Evolutionary conservation across 1,140 invertebrate species (phyloP), one percentile per base, ranked within the genome.

Genomic region (Cyclina sinensis): DNA sequence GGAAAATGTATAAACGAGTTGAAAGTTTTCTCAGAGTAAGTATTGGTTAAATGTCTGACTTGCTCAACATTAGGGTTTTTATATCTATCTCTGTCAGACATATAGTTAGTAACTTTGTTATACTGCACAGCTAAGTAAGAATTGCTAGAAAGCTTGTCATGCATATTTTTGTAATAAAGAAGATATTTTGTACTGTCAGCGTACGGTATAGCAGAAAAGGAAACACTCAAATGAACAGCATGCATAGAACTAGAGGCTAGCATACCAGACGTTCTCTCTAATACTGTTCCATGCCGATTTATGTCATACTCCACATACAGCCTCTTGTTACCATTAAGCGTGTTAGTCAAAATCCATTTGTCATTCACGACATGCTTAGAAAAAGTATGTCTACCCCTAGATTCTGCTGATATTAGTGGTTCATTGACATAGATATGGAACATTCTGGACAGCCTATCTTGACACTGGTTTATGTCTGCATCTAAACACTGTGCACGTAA

Each of bases 391-490:
- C 85, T 87, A 87, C 85, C 85, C 39, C 74, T 57, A 48, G 74
- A 76, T 70, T 79, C 74, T 14, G 85, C 85, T 16, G 43, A 37
- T 35, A 51, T 80, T 35, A 87, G 5, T 0, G 76, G 76, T 48
- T 79, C 76, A n/a, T 65, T 35, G 1, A 87, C 85, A 27, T 18
- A 65, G 9, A 87, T 35, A 30, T 87, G 85, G 43, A 87, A 87
- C 18, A 76, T 80, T 16, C 85, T 48, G 3, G 48, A 46, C 7
- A 87, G 37, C 48, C 48, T 79, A 51, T 87, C 85, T 39, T 87
- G 85, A 65, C 85, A 87, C 11, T 24, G 1, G n/a, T 24, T n/a
- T n/a, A 32, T 48, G 5, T 18, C 57, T n/a, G 74, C 54, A 27
- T 87, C 57, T 7, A 87, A 80, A 70, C 85, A 87, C 18, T 68